phyloP scores from a whole-genome alignment of 1,140 invertebrate genomes.

The Zaprionus camerounensis region DNA sequence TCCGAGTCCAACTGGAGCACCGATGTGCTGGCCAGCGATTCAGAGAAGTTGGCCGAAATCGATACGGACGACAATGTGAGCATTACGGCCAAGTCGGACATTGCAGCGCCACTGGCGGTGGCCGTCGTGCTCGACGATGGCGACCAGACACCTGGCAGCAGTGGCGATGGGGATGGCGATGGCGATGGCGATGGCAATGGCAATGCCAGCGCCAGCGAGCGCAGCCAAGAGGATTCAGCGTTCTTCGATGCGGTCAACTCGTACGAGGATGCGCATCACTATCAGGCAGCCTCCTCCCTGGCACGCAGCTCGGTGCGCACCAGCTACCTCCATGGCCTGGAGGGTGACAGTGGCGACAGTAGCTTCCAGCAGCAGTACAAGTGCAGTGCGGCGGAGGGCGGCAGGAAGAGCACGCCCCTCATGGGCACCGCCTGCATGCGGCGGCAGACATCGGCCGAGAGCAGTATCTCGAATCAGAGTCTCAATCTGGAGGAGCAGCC shows the following conservation, averaged over 20 bases:
- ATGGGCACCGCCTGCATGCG: constrained; percentile 75
- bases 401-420: constrained; percentile 68
- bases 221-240: constrained; percentile 78
- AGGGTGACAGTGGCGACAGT: constrained; percentile 63
- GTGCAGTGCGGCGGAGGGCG: constrained; percentile 66
- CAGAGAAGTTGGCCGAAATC: constrained; percentile 95
- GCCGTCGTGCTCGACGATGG: constrained; percentile 46
- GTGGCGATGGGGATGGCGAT: constrained; percentile 48
- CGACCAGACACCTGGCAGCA: constrained; percentile 66
- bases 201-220: constrained; percentile 74
- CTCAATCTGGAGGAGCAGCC: constrained; percentile 74
- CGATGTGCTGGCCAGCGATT: constrained; percentile 97
- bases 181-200: constrained; percentile 41
- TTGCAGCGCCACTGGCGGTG: constrained; percentile 64
- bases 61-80: constrained; percentile 92
- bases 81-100: constrained; percentile 89
- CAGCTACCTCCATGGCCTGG: constrained; percentile 68
- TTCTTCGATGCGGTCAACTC: constrained; percentile 78
- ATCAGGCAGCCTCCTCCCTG: constrained; percentile 70
- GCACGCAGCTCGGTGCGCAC: constrained; percentile 78
- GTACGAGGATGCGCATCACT: constrained; percentile 71
- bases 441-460: constrained; percentile 81
- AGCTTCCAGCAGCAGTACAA: constrained; percentile 83
- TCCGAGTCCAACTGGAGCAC: constrained; percentile 98
- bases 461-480: constrained; percentile 83